phyloP scores from a whole-genome alignment of 2,113 vertebrate genomes.

The Centropus unirufus region DNA sequence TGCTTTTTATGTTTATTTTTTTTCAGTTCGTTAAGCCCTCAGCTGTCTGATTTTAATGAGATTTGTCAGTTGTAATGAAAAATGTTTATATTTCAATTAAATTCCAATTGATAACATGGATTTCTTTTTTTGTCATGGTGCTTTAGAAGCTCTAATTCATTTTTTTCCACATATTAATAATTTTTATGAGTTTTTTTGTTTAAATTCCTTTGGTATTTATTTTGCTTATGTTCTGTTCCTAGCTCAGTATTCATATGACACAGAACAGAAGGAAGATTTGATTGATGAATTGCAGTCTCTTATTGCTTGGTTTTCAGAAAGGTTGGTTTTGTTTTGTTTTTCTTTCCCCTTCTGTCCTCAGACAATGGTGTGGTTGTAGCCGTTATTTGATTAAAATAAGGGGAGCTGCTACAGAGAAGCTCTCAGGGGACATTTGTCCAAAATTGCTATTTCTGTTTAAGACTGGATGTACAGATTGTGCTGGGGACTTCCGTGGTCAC shows the following conservation, averaged over 20 bases:
- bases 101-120: not conserved
- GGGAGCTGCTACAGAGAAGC: not conserved
- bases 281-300: not conserved
- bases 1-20: not conserved
- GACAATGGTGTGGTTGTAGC: not conserved
- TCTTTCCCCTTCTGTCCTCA: fast-evolving
- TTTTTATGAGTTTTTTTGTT: not conserved
- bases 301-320: not conserved
- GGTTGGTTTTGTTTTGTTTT: not conserved
- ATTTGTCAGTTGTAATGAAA: not conserved
- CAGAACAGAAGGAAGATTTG: fast-evolving
- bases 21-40: not conserved
- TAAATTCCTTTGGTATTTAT: not conserved
- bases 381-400: not conserved
- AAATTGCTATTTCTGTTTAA: not conserved
- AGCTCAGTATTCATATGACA: not conserved
- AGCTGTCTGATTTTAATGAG: not conserved
- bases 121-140: not conserved
- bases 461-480: not conserved
- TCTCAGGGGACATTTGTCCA: not conserved
- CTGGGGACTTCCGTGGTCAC: not conserved
- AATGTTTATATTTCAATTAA: not conserved
- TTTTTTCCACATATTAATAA: not conserved
- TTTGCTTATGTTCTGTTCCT: not conserved
- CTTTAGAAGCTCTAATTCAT: not conserved